Evolutionary conservation across 2,888 invertebrate species (phyloP), one percentile per base, ranked within the genome.

Genomic region (Trisateles emortualis): DNA sequence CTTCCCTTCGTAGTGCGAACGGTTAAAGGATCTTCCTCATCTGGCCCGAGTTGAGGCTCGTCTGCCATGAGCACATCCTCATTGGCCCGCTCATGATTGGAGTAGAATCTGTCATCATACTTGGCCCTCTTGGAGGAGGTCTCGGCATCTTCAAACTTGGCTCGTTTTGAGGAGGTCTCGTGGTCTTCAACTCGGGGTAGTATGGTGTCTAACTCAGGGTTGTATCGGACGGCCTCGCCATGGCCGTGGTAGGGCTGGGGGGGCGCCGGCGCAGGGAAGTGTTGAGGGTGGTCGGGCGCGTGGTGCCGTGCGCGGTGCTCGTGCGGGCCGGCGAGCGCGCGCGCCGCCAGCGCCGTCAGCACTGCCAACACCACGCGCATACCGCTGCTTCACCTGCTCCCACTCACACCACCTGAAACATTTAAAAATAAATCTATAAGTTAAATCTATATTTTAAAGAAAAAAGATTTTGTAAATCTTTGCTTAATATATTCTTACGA

Each of bases 1-100:
- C 95, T 94, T 52, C 96, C 96, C 86, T 96, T 96, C 74, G 94
- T 95, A 17, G 97, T 97, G 68, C 95, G 94, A 16, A 97, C 94
- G n/a, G 97, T 90, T 40, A 97, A 90, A 0, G 95, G 95, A 79
- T 96, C 96, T 36, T 95, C 94, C 33, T 93, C 93, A 42, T 93
- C 92, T 13, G 93, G 91, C 6, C 90, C 91, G 41, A 84, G 79
- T 60, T 88, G 87, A 0, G 93, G 92, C 67, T 91, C 88, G 41
- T 93, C 93, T 0, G 88, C 88, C 86, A 91, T 83, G 40, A 84
- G 74, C 48, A 81, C 81, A 43, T 87, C 87, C 43, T 86, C 84
- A 41, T 87, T 86, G 53, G 81, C 79, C 65, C 88, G 85, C 58
- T 90, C 90, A 66, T 90, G 90, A 55, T 89, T 88, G 2, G 88